Evolutionary conservation across 2,797 vertebrate genomes (phyloP).

Genomic region (Platalea minor): DNA sequence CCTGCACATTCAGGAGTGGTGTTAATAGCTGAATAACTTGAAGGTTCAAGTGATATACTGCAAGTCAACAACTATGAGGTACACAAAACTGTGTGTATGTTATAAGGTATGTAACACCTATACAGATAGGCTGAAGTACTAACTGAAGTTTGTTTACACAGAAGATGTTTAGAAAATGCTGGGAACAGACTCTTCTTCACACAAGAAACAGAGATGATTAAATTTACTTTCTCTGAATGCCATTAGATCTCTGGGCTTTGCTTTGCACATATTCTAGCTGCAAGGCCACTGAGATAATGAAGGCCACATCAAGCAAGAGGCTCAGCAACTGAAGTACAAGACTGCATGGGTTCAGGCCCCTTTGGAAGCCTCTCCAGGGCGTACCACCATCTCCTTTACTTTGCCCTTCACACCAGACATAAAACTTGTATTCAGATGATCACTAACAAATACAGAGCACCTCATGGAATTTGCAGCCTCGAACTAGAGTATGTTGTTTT

Average conservation of each 20-base stretch:
- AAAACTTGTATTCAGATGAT: background rate
- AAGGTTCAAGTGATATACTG: background rate
- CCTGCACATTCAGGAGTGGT: background rate
- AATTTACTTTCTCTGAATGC: background rate
- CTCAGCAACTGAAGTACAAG: background rate
- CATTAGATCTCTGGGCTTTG: background rate
- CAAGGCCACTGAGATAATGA: background rate
- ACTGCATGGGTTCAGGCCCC: background rate
- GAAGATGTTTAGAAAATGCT: background rate
- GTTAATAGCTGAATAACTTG: background rate
- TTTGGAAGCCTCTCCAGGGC: background rate
- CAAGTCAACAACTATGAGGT: background rate
- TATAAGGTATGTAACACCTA: background rate
- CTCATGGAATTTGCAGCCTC: background rate
- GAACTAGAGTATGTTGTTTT: rapidly evolving
- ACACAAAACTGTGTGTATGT: background rate
- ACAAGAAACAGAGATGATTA: background rate
- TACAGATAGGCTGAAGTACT: background rate
- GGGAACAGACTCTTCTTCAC: background rate
- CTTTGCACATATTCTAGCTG: background rate
- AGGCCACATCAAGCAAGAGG: background rate
- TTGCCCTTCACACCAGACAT: background rate
- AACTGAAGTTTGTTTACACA: background rate
- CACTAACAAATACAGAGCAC: background rate
- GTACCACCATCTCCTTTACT: background rate